Conservation (phyloP, 1,140 invertebrate species). For the Cardiocondyla obscurior region DNA sequence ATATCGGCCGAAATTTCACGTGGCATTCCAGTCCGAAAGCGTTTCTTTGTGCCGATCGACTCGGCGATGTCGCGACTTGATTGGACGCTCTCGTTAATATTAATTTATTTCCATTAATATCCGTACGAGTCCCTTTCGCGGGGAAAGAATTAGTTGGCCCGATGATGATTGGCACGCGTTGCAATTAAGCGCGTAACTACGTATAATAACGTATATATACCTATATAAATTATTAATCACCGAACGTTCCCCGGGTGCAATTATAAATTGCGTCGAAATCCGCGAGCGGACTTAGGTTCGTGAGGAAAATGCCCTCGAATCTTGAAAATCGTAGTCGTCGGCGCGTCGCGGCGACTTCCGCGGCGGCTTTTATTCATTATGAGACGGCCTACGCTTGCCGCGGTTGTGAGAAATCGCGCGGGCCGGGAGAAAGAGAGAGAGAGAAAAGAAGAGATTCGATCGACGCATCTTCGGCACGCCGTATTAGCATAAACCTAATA, state of each 20-base stretch:
- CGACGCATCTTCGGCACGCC: slow-evolving; percentile 56
- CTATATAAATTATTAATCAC: background rate
- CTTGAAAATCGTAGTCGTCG: slow-evolving; percentile 1
- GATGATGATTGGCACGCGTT: background rate
- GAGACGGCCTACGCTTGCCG: slow-evolving; percentile 27
- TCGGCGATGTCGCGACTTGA: slow-evolving; percentile 1
- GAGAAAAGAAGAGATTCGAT: slow-evolving; percentile 14
- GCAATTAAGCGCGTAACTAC: background rate
- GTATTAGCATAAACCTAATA: slow-evolving; percentile 76
- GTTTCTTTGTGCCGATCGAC: slow-evolving; percentile 24
- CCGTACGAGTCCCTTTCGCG: background rate
- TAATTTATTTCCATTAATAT: slow-evolving; percentile 41
- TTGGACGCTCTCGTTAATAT: slow-evolving; percentile 32
- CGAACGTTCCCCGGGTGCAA: background rate
- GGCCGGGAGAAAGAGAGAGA: slow-evolving; percentile 14
- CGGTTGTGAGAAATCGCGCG: background rate
- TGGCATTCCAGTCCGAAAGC: slow-evolving; percentile 33
- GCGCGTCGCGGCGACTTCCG: slow-evolving; percentile 18
- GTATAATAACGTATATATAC: background rate
- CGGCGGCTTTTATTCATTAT: slow-evolving; percentile 30
- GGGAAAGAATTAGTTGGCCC: background rate
- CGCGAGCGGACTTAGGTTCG: background rate
- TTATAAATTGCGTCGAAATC: slow-evolving; percentile 9
- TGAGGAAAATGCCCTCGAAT: background rate
- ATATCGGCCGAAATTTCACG: slow-evolving; percentile 64